phyloP scores from a whole-genome alignment of 2,113 vertebrate genomes.

The Mirza zaza region DNA sequence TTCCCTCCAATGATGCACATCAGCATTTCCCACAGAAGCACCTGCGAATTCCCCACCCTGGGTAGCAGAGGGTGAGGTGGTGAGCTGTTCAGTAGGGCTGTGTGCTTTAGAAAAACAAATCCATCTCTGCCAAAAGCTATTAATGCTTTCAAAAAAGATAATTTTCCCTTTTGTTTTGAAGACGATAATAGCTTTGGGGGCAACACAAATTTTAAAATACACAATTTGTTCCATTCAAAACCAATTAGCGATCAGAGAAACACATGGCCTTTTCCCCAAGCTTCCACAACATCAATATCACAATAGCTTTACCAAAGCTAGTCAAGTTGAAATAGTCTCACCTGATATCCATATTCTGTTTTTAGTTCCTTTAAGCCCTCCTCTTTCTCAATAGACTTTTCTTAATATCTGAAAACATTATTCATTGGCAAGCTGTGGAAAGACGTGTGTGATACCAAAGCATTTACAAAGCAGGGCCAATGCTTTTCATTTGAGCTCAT shows the following conservation, averaged over 20 bases:
- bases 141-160: conserved; percentile 55
- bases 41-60: not conserved
- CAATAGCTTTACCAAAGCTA: not conserved
- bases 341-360: not conserved
- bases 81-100: not conserved
- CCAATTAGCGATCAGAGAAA: conserved; percentile 28
- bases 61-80: not conserved
- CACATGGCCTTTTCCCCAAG: not conserved
- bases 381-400: not conserved
- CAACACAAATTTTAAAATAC: conserved; percentile 54
- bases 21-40: not conserved
- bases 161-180: conserved; percentile 54
- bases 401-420: conserved; percentile 22
- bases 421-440: not conserved
- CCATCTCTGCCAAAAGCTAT: conserved; percentile 49
- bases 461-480: not conserved
- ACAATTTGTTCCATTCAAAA: conserved; percentile 53
- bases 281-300: not conserved
- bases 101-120: not conserved
- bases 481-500: not conserved
- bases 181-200: conserved; percentile 28
- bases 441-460: not conserved
- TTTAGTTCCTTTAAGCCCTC: not conserved
- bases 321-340: conserved; percentile 3
- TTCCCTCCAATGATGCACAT: not conserved